Evolutionary conservation across 2,797 vertebrate species (phyloP).

Genomic region (Neosilurus mollespiculum): DNA sequence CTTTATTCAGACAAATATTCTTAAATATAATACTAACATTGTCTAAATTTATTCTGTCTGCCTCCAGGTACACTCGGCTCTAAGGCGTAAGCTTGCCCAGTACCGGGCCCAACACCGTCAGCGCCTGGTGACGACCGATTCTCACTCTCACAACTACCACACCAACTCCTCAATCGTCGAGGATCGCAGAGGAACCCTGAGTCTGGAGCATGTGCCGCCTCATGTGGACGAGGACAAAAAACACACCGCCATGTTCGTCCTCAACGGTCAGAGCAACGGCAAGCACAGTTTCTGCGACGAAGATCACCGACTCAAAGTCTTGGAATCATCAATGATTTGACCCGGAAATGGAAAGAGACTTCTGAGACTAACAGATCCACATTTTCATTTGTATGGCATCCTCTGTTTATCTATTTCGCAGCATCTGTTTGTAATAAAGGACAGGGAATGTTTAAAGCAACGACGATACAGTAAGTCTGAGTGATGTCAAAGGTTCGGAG

Average conservation of each 20-base stretch:
- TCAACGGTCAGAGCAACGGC: slow-evolving; percentile 59
- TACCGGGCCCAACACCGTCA: slow-evolving; percentile 65
- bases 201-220: slow-evolving; percentile 44
- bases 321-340: slow-evolving; percentile 64
- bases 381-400: background rate
- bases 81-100: slow-evolving; percentile 71
- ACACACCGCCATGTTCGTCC: background rate
- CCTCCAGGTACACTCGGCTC: slow-evolving; percentile 71
- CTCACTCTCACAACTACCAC: slow-evolving; percentile 68
- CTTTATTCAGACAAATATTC: too few species aligned
- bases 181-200: slow-evolving; percentile 65
- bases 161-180: slow-evolving; percentile 73
- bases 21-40: background rate
- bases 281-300: slow-evolving; percentile 52
- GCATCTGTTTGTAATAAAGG: background rate
- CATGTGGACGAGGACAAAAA: slow-evolving; percentile 5
- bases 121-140: slow-evolving; percentile 54
- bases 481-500: background rate
- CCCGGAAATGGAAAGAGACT: background rate
- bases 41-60: background rate
- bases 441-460: background rate
- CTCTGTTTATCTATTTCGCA: background rate
- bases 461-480: background rate
- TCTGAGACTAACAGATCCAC: background rate
- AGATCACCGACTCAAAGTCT: slow-evolving; percentile 37